These are phyloP conservation scores for Cynaeus angustus DNA, from an alignment of 2,888 invertebrate species.

Conservation along the genomic window DNA sequence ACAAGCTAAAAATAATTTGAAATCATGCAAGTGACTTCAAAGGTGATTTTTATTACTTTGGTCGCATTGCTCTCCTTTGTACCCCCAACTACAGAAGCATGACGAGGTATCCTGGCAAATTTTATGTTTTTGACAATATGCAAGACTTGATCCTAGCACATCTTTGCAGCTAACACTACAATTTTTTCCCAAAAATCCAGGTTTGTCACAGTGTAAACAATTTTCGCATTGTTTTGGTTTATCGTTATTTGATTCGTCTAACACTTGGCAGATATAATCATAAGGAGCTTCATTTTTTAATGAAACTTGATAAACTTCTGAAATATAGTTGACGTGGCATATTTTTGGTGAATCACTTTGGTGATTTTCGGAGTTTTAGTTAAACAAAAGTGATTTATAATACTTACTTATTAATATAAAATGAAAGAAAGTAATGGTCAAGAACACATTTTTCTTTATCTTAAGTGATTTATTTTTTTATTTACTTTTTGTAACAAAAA, in stretches of 20 bases:
- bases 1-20: neutral
- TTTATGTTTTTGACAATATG: neutral
- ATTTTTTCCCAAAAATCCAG: neutral
- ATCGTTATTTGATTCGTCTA: neutral
- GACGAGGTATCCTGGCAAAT: neutral
- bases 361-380: no score
- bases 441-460: no score
- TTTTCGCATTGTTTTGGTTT: neutral
- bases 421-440: no score
- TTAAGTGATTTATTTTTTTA: no score
- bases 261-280: neutral
- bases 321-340: neutral
- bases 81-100: constrained; percentile 12
- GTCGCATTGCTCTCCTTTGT: neutral
- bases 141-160: neutral
- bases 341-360: no score
- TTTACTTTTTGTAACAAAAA: no score
- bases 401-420: no score
- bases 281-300: neutral
- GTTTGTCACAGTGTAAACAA: neutral
- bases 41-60: neutral
- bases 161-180: neutral
- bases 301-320: neutral
- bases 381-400: no score
- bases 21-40: neutral